Evolutionary conservation across 2,113 vertebrate species (phyloP), one percentile per base, ranked within the genome.

Genomic region (Phalacrocorax brasilianus): DNA sequence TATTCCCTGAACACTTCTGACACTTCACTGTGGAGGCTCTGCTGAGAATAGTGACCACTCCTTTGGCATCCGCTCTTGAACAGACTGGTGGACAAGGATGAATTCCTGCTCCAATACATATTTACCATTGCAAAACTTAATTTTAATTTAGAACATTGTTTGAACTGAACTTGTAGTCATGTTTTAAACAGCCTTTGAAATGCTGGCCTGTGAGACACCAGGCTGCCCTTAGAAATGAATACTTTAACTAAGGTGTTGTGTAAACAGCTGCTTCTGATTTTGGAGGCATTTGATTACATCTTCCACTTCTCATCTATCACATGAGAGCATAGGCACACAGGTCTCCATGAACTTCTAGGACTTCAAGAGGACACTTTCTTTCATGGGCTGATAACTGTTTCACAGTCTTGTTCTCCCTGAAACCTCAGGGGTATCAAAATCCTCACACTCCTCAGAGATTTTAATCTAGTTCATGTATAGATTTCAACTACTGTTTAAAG

Each of bases 211-310:
- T 70, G 63, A 35, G 45, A 53, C 61, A 81, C 24, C 72, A 83
- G 23, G 18, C 18, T 94, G 75, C 73, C 89, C 62, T 89, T 82
- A 94, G 76, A 93, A 92, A 89, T 0, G 0, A 75, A 44, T 84
- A 84, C n/a, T 91, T 89, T 81, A 94, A 68, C 42, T 76, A 76
- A 90, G 61, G 78, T 83, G n/a, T 14, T 88, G 63, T 66, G 45
- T 74, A 91, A 97, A 96, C 44, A 95, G 55, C 71, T 85, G 72
- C 50, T 92, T 40, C 75, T 91, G n/a, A 55, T 89, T 92, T 93
- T 91, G 68, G 62, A 94, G 74, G 32, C 30, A 85, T 95, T 93
- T 91, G 85, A 79, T 89, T 56, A 73, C 56, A 81, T 91, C 63
- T 95, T 95, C 63, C 28, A 65, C 73, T 94, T 95, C 59, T 94